These are phyloP conservation scores for Nothocercus julius DNA, from an alignment of 2,113 vertebrate genomes.

Conservation along the genomic window DNA sequence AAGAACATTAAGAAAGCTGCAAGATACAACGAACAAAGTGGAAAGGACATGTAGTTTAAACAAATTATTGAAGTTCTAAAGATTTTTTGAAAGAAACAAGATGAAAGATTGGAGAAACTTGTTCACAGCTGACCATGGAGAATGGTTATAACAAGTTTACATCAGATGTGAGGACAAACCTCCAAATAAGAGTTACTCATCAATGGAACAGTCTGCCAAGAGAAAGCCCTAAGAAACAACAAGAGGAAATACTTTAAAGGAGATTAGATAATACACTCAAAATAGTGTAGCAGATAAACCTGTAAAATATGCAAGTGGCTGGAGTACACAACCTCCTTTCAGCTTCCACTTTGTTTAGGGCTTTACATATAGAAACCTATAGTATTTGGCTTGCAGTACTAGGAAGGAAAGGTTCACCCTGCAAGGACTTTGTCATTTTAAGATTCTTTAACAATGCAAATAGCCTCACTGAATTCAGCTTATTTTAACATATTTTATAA, in stretches of 20 bases:
- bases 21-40: constrained; percentile 19
- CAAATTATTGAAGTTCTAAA: constrained; percentile 36
- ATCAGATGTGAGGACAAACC: constrained; percentile 64
- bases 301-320: constrained; percentile 9
- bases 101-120: constrained; percentile 40
- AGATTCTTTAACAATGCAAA: background rate
- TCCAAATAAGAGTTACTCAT: constrained; percentile 71
- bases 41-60: constrained; percentile 42
- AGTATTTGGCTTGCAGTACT: background rate
- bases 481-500: background rate
- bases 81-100: constrained; percentile 34
- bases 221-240: constrained; percentile 57
- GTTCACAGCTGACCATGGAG: background rate
- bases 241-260: constrained; percentile 70
- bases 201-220: constrained; percentile 63
- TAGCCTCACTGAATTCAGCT: background rate
- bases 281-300: constrained; percentile 58
- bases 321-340: background rate
- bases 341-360: background rate
- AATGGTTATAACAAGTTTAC: constrained; percentile 55
- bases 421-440: background rate
- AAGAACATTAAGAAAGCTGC: constrained; percentile 50
- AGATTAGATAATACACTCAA: constrained; percentile 77
- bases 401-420: background rate
- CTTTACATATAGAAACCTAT: background rate